Evolutionary conservation across 2,888 invertebrate genomes (phyloP).

Genomic region (Orchesellides sinensis): DNA sequence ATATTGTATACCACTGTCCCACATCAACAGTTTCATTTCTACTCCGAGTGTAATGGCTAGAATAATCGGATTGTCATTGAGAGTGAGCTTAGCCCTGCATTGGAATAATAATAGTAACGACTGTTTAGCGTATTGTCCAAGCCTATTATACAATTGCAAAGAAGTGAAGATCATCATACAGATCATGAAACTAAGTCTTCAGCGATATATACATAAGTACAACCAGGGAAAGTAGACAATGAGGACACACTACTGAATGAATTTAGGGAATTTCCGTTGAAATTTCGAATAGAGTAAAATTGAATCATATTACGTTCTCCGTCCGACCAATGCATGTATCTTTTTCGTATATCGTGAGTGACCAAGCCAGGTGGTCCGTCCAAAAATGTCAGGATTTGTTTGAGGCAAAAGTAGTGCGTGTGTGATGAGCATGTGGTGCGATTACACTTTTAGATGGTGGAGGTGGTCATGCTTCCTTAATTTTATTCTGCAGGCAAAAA

Average conservation of each 20-base stretch:
- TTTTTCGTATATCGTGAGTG: slow-evolving; percentile 50
- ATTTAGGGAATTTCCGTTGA: slow-evolving; percentile 43
- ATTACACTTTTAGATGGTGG: slow-evolving; percentile 56
- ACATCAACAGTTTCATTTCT: slow-evolving; percentile 26
- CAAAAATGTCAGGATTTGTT: slow-evolving; percentile 62
- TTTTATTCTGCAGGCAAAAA: slow-evolving; percentile 54
- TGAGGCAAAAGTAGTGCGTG: slow-evolving; percentile 42
- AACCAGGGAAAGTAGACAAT: too few species aligned
- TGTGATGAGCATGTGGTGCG: slow-evolving; percentile 62
- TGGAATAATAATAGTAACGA: neutral
- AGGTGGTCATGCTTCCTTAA: slow-evolving; percentile 61
- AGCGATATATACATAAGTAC: too few species aligned
- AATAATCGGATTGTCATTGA: slow-evolving; percentile 63
- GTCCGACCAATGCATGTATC: neutral
- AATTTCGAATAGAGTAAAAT: slow-evolving; percentile 39
- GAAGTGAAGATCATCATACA: slow-evolving; percentile 11
- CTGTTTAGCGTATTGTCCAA: neutral
- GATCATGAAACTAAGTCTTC: neutral
- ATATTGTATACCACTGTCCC: slow-evolving; percentile 25
- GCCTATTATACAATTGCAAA: neutral
- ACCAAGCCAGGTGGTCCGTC: slow-evolving; percentile 64
- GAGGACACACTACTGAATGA: slow-evolving; percentile 34
- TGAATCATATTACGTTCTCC: neutral
- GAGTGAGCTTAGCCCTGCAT: slow-evolving; percentile 16
- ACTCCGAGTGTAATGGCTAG: slow-evolving; percentile 39